Conservation (phyloP, 2,113 vertebrate species). For the Lamprotornis superbus region DNA sequence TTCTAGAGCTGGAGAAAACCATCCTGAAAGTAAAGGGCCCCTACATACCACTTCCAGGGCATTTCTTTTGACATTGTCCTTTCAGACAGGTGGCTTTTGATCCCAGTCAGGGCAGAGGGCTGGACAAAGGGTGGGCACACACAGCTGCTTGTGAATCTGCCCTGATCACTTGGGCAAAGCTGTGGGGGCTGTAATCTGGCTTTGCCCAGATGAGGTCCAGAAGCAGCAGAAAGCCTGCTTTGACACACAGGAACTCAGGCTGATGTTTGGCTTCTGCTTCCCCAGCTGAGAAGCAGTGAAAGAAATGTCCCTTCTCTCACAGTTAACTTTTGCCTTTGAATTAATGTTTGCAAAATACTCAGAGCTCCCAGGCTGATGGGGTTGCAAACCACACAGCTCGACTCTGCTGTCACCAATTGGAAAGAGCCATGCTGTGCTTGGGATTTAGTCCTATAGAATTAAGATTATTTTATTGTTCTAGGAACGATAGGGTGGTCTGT, state of each 20-base stretch:
- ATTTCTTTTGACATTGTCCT: background rate
- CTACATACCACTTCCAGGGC: accelerated
- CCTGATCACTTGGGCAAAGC: accelerated
- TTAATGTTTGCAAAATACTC: background rate
- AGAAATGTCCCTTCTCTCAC: background rate
- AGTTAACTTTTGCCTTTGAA: background rate
- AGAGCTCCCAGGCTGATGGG: background rate
- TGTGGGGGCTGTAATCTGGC: background rate
- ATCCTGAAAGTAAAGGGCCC: background rate
- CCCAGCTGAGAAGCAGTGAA: background rate
- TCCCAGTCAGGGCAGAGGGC: accelerated
- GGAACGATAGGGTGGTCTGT: slow-evolving; percentile 38
- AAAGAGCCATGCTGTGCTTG: background rate
- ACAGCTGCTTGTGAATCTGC: background rate
- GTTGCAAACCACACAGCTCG: background rate
- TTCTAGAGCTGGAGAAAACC: background rate
- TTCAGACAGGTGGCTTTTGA: background rate
- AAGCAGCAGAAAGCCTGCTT: background rate
- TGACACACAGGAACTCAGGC: background rate
- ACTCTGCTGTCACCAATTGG: slow-evolving; percentile 23
- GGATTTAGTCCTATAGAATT: slow-evolving; percentile 25
- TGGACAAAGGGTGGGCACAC: background rate
- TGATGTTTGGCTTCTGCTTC: background rate
- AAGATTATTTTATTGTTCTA: slow-evolving; percentile 50
- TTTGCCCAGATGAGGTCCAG: background rate